phyloP scores from a whole-genome alignment of 2,113 vertebrate genomes.

The Merops nubicus region DNA sequence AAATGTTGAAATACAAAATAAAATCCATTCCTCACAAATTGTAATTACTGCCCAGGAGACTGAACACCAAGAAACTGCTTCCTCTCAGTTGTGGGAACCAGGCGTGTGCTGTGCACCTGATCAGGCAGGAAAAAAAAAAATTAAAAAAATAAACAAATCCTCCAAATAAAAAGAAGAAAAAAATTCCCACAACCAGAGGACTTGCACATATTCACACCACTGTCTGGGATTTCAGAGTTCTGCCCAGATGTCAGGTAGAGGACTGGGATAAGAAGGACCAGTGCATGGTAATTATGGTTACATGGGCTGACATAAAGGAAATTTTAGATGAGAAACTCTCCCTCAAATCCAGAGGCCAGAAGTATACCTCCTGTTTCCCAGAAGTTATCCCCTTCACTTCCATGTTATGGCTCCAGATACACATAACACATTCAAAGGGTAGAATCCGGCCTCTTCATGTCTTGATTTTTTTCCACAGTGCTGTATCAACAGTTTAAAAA shows the following conservation, averaged over 20 bases:
- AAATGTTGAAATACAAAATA: conserved; percentile 72
- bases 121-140: not conserved
- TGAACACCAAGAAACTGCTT: conserved; percentile 57
- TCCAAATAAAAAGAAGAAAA: not conserved
- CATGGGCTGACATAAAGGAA: conserved; percentile 32
- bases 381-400: not conserved
- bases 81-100: conserved; percentile 57
- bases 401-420: not conserved
- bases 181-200: not conserved
- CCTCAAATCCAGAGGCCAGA: not conserved
- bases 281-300: not conserved
- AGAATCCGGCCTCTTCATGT: not conserved
- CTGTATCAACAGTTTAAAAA: not conserved
- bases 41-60: conserved; percentile 77
- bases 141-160: not conserved
- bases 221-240: conserved; percentile 25
- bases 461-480: not conserved
- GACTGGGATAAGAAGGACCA: not conserved
- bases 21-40: conserved; percentile 71
- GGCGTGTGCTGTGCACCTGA: conserved; percentile 41
- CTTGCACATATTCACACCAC: not conserved
- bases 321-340: not conserved
- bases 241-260: not conserved
- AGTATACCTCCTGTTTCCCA: not conserved
- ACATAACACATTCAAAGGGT: not conserved